Evolutionary conservation across 2,797 vertebrate species (phyloP).

Genomic region (Mallotus villosus): DNA sequence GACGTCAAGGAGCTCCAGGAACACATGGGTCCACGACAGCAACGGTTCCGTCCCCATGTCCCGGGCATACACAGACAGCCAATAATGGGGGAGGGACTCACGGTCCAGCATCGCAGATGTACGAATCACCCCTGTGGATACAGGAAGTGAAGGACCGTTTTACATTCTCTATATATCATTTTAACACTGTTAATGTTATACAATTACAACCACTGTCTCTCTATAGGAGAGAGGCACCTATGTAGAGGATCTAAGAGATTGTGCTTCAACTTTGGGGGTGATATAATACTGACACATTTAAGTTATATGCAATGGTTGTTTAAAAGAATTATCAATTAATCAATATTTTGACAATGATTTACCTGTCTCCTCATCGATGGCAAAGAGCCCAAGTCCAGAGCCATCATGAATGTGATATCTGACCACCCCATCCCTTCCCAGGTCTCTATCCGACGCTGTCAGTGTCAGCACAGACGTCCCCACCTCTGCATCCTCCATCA

Average conservation of each 20-base stretch:
- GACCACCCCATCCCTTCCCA: conserved; percentile 86
- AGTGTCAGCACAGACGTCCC: conserved; percentile 83
- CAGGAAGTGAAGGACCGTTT: conserved; percentile 8
- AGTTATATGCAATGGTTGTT: no score
- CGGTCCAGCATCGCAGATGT: conserved; percentile 82
- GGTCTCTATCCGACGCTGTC: conserved; percentile 83
- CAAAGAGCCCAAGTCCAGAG: conserved; percentile 84
- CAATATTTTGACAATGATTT: conserved; percentile 29
- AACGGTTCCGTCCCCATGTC: conserved; percentile 87
- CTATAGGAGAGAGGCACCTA: no score
- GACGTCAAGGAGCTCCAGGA: conserved; percentile 86
- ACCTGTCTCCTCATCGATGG: conserved; percentile 92
- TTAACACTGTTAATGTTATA: no score
- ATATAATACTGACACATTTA: not conserved
- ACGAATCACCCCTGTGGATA: conserved; percentile 81
- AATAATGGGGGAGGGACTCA: conserved; percentile 83
- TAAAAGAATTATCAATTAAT: not conserved
- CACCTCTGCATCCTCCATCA: conserved; percentile 83
- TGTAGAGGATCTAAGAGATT: not conserved
- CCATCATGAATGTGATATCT: conserved; percentile 88
- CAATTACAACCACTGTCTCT: not conserved
- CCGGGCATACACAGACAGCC: conserved; percentile 87
- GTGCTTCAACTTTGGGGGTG: not conserved
- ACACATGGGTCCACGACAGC: conserved; percentile 87
- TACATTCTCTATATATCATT: not conserved